These are phyloP conservation scores for Sialia sialis DNA, from an alignment of 2,113 vertebrate species.

Conservation along the genomic window DNA sequence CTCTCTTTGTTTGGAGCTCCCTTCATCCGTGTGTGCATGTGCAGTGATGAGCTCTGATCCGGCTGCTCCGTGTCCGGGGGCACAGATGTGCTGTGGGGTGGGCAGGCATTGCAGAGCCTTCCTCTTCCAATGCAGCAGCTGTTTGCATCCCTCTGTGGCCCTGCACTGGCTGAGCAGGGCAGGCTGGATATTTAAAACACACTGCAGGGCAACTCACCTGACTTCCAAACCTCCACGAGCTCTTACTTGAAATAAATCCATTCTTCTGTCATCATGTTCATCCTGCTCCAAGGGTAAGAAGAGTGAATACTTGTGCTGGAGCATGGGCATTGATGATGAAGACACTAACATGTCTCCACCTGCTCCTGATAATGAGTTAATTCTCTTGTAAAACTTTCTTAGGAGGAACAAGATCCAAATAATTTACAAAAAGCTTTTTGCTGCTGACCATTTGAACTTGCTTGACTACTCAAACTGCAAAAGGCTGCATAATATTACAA, in stretches of 20 bases:
- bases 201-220: background rate
- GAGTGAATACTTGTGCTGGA: background rate
- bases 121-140: background rate
- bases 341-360: background rate
- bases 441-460: background rate
- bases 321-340: background rate
- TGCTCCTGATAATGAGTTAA: background rate
- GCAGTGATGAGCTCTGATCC: background rate
- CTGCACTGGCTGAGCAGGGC: background rate
- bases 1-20: background rate
- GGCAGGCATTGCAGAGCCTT: background rate
- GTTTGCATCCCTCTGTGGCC: background rate
- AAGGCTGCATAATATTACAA: background rate
- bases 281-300: background rate
- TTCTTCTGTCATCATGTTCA: background rate
- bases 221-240: background rate
- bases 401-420: background rate
- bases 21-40: rapidly evolving
- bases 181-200: background rate
- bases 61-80: background rate
- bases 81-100: rapidly evolving
- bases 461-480: background rate
- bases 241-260: background rate
- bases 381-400: background rate
- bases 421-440: background rate